Percentiles rank a stretch among this genome's conserved stretches.
phyloP scores from a whole-genome alignment of 1,140 invertebrate genomes.

The Propsilocerus akamusi region DNA sequence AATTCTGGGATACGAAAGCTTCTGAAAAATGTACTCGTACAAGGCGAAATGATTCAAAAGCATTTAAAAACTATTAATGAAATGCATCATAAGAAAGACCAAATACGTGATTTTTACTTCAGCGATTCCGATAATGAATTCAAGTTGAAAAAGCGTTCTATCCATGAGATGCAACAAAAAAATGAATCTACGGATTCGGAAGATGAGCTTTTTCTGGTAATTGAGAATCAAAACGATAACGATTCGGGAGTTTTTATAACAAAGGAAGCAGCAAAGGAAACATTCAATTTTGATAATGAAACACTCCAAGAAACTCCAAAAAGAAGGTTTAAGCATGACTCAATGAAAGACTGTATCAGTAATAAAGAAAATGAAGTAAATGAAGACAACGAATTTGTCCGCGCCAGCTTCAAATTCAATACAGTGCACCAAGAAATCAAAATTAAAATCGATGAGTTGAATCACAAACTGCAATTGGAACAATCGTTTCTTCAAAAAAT shows the following conservation, averaged over 20 bases:
- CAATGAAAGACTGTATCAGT: background rate
- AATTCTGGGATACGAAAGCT: background rate
- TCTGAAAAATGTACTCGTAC: background rate
- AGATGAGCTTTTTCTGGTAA: background rate
- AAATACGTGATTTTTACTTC: background rate
- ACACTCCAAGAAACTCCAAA: background rate
- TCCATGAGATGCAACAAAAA: background rate
- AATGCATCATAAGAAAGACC: background rate
- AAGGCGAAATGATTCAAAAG: slow-evolving; percentile 1
- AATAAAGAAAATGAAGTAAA: background rate
- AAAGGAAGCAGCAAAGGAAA: background rate
- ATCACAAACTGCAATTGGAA: background rate
- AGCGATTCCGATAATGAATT: background rate
- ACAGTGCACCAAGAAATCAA: background rate
- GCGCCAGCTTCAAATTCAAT: background rate
- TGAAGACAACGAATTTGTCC: background rate
- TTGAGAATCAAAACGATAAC: background rate
- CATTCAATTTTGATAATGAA: background rate
- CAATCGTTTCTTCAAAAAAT: background rate
- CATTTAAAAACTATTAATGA: background rate
- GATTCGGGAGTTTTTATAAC: background rate
- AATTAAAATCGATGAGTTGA: background rate
- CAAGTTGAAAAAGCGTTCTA: background rate
- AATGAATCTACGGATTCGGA: background rate
- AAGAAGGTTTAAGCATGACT: background rate